phyloP scores from a whole-genome alignment of 2,113 vertebrate genomes.

The Spea multiplicata region DNA sequence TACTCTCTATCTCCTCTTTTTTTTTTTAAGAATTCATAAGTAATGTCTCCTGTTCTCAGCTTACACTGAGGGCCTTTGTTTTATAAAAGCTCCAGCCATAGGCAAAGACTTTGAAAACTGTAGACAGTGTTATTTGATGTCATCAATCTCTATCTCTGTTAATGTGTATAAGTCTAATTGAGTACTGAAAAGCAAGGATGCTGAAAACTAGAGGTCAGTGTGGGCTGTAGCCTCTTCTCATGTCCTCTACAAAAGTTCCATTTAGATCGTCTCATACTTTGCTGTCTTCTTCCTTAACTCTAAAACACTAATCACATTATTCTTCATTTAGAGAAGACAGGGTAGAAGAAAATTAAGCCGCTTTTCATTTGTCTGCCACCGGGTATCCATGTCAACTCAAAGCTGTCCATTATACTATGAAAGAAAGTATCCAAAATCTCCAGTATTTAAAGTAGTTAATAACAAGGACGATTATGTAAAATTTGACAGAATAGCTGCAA shows the following conservation, averaged over 20 bases:
- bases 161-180: constrained; percentile 29
- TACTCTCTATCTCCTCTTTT: not conserved
- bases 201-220: constrained; percentile 23
- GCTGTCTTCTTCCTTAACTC: constrained; percentile 15
- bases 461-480: constrained; percentile 8
- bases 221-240: constrained; percentile 22
- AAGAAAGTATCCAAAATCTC: constrained; percentile 13
- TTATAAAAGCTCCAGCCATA: constrained; percentile 31
- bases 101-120: constrained; percentile 21
- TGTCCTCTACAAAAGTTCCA: constrained; percentile 33
- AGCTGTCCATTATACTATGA: constrained; percentile 15
- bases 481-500: not conserved
- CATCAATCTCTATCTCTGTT: constrained; percentile 38
- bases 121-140: constrained; percentile 20
- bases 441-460: not conserved
- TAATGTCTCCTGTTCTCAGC: constrained; percentile 15
- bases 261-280: constrained; percentile 20
- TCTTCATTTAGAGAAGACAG: constrained; percentile 14
- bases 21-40: constrained; percentile 4
- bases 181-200: constrained; percentile 16
- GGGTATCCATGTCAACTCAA: constrained; percentile 27
- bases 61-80: constrained; percentile 34
- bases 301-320: constrained; percentile 44
- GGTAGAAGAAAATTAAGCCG: not conserved
- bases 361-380: constrained; percentile 16